Percentiles rank a stretch among this genome's conserved stretches.
Conservation (phyloP, 2,797 vertebrate species). For the Poeciliopsis paucimaculata region DNA sequence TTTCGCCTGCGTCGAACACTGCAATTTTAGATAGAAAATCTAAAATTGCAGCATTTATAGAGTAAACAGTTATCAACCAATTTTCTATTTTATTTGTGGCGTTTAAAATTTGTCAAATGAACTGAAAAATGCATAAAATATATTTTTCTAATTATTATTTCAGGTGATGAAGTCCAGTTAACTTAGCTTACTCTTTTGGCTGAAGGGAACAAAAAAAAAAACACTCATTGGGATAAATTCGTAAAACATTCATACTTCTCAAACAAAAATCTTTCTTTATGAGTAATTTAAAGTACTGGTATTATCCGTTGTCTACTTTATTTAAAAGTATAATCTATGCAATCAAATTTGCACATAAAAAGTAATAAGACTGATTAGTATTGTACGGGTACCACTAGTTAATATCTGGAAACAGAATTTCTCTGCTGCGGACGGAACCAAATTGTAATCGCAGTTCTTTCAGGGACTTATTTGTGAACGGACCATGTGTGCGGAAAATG, state of each 20-base stretch:
- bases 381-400: neutral
- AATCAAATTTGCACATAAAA: neutral
- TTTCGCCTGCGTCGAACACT: no score
- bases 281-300: neutral
- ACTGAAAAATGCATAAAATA: neutral
- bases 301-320: neutral
- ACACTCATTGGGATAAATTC: neutral
- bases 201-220: neutral
- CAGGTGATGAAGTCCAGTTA: neutral
- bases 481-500: conserved; percentile 39
- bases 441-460: fast-evolving
- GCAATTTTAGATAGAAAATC: no score
- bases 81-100: neutral
- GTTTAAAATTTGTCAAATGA: neutral
- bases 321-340: neutral
- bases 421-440: conserved; percentile 59
- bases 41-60: neutral
- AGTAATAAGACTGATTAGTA: neutral
- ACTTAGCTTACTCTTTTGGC: neutral
- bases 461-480: conserved; percentile 31
- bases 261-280: neutral
- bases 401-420: neutral
- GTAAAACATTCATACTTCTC: neutral
- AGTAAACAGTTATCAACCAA: neutral
- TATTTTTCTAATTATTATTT: neutral